Percentiles rank a stretch among this genome's conserved stretches.
Conservation (phyloP, 2,888 invertebrate species). For the Periphyllus acericola region DNA sequence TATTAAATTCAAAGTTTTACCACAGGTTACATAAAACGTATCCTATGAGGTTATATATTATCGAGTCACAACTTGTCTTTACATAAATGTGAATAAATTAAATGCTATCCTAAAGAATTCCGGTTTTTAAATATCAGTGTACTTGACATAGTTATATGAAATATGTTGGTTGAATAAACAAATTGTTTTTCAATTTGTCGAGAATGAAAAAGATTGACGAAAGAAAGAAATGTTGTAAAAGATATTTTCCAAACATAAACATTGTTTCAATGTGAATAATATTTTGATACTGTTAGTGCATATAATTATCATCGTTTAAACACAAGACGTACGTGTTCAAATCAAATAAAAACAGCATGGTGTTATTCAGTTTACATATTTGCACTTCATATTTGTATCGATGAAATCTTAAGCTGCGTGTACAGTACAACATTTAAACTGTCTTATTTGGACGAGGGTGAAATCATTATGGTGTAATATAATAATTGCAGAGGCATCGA, state of each 20-base stretch:
- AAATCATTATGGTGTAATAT: no score
- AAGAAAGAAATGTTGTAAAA: neutral
- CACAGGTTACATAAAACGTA: no score
- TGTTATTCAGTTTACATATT: neutral
- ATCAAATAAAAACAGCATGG: neutral
- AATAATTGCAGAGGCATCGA: no score
- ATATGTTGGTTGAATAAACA: neutral
- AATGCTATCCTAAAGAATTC: neutral
- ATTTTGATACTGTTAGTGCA: no score
- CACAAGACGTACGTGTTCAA: neutral
- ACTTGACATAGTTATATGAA: constrained; percentile 15
- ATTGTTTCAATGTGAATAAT: neutral
- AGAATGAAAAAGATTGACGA: neutral
- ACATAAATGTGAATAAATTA: neutral
- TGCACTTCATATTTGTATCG: neutral
- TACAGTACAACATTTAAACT: neutral
- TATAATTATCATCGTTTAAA: neutral
- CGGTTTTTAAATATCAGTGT: constrained; percentile 10
- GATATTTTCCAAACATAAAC: neutral
- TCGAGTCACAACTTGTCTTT: no score
- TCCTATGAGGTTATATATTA: neutral
- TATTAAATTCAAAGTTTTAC: neutral
- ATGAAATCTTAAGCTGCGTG: neutral
- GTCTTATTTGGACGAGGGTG: no score
- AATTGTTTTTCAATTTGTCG: neutral